These are phyloP conservation scores for Lycocerus yunnanus DNA, from an alignment of 2,888 invertebrate genomes.

Conservation along the genomic window DNA sequence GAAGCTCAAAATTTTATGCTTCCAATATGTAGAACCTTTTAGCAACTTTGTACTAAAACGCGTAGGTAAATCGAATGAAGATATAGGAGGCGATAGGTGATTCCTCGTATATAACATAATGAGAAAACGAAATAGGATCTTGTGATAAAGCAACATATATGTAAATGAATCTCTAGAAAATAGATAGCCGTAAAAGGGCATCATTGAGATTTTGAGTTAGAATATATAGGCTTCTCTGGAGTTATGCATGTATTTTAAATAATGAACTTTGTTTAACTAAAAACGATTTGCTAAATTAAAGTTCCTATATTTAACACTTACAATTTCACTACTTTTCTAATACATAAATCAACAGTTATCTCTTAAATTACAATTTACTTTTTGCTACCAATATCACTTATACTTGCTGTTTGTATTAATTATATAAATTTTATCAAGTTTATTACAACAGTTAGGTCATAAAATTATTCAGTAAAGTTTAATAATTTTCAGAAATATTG, in stretches of 20 bases:
- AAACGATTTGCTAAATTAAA: neutral
- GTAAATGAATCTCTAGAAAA: slow-evolving; percentile 29
- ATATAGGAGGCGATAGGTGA: slow-evolving; percentile 30
- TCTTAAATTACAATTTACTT: neutral
- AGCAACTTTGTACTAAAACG: neutral
- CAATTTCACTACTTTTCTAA: neutral
- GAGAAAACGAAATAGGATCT: slow-evolving; percentile 32
- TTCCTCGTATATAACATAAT: slow-evolving; percentile 31
- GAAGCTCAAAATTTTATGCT: neutral
- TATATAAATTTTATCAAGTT: neutral
- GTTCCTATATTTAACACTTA: neutral
- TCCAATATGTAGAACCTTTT: neutral
- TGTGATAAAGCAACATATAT: slow-evolving; percentile 30
- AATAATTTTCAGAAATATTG: neutral
- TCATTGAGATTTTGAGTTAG: slow-evolving; percentile 12
- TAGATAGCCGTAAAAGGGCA: slow-evolving; percentile 23
- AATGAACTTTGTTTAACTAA: neutral
- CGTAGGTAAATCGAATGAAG: slow-evolving; percentile 31
- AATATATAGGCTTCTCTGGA: slow-evolving; percentile 9
- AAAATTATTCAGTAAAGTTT: neutral
- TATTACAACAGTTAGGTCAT: neutral
- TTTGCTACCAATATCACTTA: neutral
- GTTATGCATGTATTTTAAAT: slow-evolving; percentile 6
- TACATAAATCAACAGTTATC: neutral
- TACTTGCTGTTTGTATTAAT: neutral